These are phyloP conservation scores for Empis livida DNA, from an alignment of 2,888 invertebrate genomes.

Conservation along the genomic window DNA sequence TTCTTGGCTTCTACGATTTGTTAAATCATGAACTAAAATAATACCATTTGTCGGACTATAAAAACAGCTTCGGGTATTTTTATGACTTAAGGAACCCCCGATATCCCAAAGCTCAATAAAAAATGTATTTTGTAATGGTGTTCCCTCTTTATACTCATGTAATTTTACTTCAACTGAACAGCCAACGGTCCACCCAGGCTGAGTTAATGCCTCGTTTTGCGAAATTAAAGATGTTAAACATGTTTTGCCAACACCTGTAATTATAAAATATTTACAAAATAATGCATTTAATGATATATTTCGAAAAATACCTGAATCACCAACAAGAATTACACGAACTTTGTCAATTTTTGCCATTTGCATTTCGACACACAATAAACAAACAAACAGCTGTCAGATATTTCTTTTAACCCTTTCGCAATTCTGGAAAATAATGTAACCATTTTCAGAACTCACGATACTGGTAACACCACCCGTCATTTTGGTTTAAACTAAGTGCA, in stretches of 20 bases:
- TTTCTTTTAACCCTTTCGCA: too few relatives aligned
- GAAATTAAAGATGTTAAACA: constrained; percentile 86
- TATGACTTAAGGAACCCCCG: constrained; percentile 87
- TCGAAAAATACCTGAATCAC: constrained; percentile 62
- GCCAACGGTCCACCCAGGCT: constrained; percentile 92
- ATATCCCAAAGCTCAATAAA: constrained; percentile 97
- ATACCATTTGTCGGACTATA: constrained; percentile 92
- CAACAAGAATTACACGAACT: constrained; percentile 81
- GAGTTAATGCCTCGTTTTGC: constrained; percentile 69
- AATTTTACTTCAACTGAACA: constrained; percentile 92
- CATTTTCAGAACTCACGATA: too few relatives aligned
- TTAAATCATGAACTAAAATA: constrained; percentile 91
- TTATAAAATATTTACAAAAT: constrained; percentile 2
- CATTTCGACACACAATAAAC: too few relatives aligned
- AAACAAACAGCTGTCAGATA: too few relatives aligned
- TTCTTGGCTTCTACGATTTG: constrained; percentile 89
- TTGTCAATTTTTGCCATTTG: constrained; percentile 73
- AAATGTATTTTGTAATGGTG: constrained; percentile 76
- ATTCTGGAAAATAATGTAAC: too few relatives aligned
- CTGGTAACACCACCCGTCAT: too few relatives aligned
- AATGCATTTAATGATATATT: too few relatives aligned
- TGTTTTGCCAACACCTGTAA: constrained; percentile 89
- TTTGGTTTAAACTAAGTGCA: too few relatives aligned
- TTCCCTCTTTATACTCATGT: constrained; percentile 90
- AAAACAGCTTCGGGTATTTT: constrained; percentile 86